phyloP scores from a whole-genome alignment of 2,113 vertebrate genomes.

The Ploceus nigricollis region DNA sequence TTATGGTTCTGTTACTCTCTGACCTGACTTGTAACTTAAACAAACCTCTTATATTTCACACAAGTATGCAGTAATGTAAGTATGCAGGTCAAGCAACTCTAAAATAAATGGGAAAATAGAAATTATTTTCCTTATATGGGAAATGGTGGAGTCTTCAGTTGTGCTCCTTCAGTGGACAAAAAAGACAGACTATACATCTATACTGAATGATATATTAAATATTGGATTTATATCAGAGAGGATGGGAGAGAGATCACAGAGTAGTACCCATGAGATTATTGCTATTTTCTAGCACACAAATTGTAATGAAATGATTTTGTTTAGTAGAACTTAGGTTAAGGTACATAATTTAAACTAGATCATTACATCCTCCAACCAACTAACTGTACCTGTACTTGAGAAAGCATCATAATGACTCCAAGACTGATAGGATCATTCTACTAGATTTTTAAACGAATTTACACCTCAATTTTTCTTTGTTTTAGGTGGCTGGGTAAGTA shows the following conservation, averaged over 20 bases:
- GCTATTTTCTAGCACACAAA: background rate
- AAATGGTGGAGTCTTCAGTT: background rate
- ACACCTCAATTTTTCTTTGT: background rate
- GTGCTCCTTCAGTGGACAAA: background rate
- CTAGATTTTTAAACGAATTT: background rate
- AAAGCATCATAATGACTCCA: background rate
- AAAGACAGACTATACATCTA: background rate
- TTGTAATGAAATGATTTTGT: background rate
- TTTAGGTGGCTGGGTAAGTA: background rate
- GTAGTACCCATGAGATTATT: background rate
- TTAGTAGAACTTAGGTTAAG: background rate
- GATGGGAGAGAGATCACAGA: background rate
- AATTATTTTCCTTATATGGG: background rate
- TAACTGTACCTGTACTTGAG: background rate
- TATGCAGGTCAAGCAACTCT: background rate
- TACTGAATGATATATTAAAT: background rate
- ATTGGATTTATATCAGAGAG: background rate
- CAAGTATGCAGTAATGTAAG: background rate
- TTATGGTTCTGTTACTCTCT: background rate
- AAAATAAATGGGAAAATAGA: background rate
- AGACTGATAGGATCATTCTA: background rate
- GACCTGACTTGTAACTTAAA: background rate
- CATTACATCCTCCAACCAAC: background rate
- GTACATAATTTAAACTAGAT: background rate
- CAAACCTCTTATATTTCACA: background rate